These are phyloP conservation scores for Lonchura striata DNA, from an alignment of 2,113 vertebrate species.

Conservation along the genomic window DNA sequence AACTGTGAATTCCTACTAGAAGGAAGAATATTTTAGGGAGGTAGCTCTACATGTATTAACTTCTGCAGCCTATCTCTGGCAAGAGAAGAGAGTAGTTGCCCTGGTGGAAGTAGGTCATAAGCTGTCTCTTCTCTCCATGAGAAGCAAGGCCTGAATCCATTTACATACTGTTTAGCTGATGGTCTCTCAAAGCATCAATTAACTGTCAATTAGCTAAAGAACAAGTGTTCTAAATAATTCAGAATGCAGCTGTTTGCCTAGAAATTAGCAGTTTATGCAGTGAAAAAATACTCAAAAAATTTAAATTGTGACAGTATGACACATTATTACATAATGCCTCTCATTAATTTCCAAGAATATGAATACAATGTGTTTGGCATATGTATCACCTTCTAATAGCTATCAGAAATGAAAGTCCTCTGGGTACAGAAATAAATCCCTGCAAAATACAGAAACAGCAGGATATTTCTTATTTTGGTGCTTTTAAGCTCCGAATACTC, in stretches of 20 bases:
- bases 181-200: slow-evolving; percentile 30
- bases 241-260: slow-evolving; percentile 34
- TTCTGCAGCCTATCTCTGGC: neutral
- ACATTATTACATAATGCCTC: neutral
- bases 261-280: neutral
- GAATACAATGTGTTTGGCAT: neutral
- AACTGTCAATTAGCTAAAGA: slow-evolving; percentile 31
- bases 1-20: neutral
- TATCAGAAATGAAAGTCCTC: neutral
- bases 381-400: neutral
- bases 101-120: neutral
- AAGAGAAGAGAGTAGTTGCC: neutral
- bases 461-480: neutral
- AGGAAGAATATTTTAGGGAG: neutral
- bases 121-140: neutral
- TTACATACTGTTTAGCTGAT: neutral
- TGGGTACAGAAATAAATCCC: neutral
- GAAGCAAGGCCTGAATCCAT: neutral
- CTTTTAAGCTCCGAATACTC: neutral
- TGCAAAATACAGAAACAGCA: neutral
- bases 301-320: neutral
- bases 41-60: neutral
- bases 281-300: neutral
- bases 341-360: neutral
- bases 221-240: slow-evolving; percentile 41